Percentiles rank a stretch among this genome's conserved stretches.
These are phyloP conservation scores for Sebastes schlegelii DNA, from an alignment of 2,113 vertebrate species.

Conservation along the genomic window DNA sequence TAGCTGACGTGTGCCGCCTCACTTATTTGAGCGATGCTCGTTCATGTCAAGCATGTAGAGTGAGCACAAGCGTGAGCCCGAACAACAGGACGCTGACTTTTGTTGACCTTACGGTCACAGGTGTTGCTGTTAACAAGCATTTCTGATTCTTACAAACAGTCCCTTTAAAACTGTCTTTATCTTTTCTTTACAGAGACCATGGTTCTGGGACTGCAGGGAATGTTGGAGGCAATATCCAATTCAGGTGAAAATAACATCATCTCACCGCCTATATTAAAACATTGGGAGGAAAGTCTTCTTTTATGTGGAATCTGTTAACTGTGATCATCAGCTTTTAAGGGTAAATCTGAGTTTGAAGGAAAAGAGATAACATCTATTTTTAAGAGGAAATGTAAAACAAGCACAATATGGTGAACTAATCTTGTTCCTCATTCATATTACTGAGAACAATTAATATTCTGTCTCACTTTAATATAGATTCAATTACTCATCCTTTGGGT, in stretches of 20 bases:
- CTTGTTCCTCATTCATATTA: not conserved
- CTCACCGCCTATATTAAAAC: not conserved
- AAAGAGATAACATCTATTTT: not conserved
- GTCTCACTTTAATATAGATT: not conserved
- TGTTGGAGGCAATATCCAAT: constrained; percentile 92
- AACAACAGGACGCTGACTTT: no score
- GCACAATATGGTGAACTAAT: not conserved
- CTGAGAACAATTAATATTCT: not conserved
- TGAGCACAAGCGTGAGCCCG: no score
- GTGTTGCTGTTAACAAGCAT: no score
- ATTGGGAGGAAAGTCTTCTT: not conserved
- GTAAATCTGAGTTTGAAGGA: not conserved
- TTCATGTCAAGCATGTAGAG: no score
- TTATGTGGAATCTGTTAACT: not conserved
- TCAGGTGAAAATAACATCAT: constrained; percentile 84
- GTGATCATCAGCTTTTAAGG: not conserved
- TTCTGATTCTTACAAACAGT: no score
- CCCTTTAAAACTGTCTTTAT: not conserved
- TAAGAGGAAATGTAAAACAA: not conserved
- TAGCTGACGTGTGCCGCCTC: no score
- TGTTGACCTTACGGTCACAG: no score
- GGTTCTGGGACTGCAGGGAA: constrained; percentile 89
- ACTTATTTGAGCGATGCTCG: no score
- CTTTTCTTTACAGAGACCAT: constrained; percentile 86
- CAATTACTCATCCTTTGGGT: not conserved